phyloP scores from a whole-genome alignment of 2,888 invertebrate species.

The Oscheius myriophilus region DNA sequence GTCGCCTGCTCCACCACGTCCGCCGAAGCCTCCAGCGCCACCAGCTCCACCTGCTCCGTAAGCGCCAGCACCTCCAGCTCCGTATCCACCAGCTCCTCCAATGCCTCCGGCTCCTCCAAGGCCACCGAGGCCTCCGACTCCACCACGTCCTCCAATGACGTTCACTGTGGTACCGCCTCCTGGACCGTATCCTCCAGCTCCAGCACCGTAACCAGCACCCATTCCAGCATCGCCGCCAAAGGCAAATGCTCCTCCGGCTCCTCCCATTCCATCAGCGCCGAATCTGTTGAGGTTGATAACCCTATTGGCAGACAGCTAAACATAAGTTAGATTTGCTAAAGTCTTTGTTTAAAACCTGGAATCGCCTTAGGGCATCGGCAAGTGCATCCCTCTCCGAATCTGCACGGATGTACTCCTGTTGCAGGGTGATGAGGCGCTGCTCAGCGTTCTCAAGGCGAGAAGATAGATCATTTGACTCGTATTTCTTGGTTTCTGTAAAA shows the following conservation, averaged over 20 bases:
- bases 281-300: constrained; percentile 62
- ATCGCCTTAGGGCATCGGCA: constrained; percentile 65
- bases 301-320: constrained; percentile 50
- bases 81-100: neutral
- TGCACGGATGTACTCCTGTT: constrained; percentile 68
- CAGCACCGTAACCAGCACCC: constrained; percentile 6
- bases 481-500: constrained; percentile 62
- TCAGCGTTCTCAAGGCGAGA: constrained; percentile 69
- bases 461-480: constrained; percentile 65
- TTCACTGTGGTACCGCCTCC: constrained; percentile 1
- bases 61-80: constrained; percentile 1
- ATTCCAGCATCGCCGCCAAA: constrained; percentile 2
- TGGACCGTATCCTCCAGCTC: constrained; percentile 8
- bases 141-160: neutral
- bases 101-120: constrained; percentile 18
- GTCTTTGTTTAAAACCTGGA: constrained; percentile 50
- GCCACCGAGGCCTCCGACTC: constrained; percentile 2
- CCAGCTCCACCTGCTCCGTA: constrained; percentile 17
- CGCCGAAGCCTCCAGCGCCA: constrained; percentile 14
- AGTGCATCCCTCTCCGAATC: constrained; percentile 66
- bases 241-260: constrained; percentile 6
- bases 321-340: too few species aligned
- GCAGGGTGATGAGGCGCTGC: constrained; percentile 62
- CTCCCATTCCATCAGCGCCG: constrained; percentile 22
- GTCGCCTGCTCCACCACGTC: constrained; percentile 29